These are phyloP conservation scores for Drosophila nasuta DNA, from an alignment of 1,140 invertebrate species.

Conservation along the genomic window DNA sequence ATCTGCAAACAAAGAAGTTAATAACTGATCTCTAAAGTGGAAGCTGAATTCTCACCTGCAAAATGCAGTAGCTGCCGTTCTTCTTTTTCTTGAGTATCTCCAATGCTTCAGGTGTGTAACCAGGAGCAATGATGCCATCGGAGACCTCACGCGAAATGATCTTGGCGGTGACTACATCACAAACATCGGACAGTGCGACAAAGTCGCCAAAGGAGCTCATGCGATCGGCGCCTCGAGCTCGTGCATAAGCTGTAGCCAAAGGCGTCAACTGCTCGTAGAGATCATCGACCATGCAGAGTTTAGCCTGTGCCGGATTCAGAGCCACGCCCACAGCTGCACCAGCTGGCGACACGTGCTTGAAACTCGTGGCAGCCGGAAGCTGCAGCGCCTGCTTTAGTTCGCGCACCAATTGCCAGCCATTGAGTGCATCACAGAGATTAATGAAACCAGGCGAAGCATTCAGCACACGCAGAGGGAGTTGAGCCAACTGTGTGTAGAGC, in stretches of 20 bases:
- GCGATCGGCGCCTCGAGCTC: slow-evolving; percentile 97
- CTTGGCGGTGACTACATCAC: slow-evolving; percentile 93
- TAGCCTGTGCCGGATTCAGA: slow-evolving; percentile 90
- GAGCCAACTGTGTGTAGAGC: slow-evolving; percentile 92
- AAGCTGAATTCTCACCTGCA: slow-evolving; percentile 87
- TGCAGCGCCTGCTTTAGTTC: slow-evolving; percentile 93
- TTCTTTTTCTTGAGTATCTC: slow-evolving; percentile 98
- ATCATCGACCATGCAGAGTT: slow-evolving; percentile 97
- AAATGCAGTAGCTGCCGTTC: slow-evolving; percentile 95
- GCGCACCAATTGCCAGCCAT: slow-evolving; percentile 97
- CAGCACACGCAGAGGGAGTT: slow-evolving; percentile 94
- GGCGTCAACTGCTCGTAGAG: slow-evolving; percentile 91
- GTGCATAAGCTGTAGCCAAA: slow-evolving; percentile 96
- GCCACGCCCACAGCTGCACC: slow-evolving; percentile 96
- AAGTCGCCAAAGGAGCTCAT: slow-evolving; percentile 99
- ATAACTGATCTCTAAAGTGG: neutral
- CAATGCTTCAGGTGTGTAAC: slow-evolving; percentile 93
- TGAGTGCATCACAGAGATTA: slow-evolving; percentile 98
- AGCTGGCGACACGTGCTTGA: slow-evolving; percentile 99
- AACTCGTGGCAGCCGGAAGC: slow-evolving; percentile 97
- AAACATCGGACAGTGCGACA: slow-evolving; percentile 95
- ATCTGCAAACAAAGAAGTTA: slow-evolving; percentile 87
- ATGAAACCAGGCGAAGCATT: slow-evolving; percentile 98
- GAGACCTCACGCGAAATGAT: slow-evolving; percentile 94
- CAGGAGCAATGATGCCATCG: slow-evolving; percentile 98